These are phyloP conservation scores for Chesias legatella DNA, from an alignment of 2,888 invertebrate species.

Conservation along the genomic window DNA sequence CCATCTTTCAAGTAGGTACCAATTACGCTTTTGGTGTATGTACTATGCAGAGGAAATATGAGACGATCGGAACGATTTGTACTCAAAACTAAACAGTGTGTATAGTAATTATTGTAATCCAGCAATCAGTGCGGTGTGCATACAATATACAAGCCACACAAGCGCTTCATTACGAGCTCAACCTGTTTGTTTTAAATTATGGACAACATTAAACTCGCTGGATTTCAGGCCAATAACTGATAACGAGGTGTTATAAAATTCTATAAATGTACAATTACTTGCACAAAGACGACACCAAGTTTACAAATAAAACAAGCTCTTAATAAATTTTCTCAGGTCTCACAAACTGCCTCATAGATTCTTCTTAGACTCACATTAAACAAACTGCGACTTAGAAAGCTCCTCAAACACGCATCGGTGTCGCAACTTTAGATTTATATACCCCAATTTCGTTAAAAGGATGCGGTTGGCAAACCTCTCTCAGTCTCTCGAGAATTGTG, in stretches of 20 bases:
- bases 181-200: not conserved
- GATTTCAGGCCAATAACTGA: conserved; percentile 1
- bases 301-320: conserved; percentile 3
- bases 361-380: conserved; percentile 8
- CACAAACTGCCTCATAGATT: conserved; percentile 10
- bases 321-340: conserved; percentile 8
- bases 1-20: too few species aligned
- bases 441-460: conserved; percentile 22
- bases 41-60: too few species aligned
- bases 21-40: too few species aligned
- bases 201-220: not conserved
- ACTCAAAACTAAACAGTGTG: too few species aligned
- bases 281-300: not conserved
- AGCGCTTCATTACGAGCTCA: conserved; percentile 1
- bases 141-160: too few species aligned
- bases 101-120: too few species aligned
- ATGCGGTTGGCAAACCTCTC: conserved; percentile 3
- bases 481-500: conserved; percentile 7
- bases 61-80: too few species aligned
- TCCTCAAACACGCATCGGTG: conserved; percentile 10
- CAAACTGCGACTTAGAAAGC: conserved; percentile 8
- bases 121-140: too few species aligned
- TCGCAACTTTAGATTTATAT: conserved; percentile 17
- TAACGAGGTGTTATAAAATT: too few species aligned
- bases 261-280: not conserved